These are phyloP conservation scores for Temnothorax longispinosus DNA, from an alignment of 1,140 invertebrate species.

Conservation along the genomic window DNA sequence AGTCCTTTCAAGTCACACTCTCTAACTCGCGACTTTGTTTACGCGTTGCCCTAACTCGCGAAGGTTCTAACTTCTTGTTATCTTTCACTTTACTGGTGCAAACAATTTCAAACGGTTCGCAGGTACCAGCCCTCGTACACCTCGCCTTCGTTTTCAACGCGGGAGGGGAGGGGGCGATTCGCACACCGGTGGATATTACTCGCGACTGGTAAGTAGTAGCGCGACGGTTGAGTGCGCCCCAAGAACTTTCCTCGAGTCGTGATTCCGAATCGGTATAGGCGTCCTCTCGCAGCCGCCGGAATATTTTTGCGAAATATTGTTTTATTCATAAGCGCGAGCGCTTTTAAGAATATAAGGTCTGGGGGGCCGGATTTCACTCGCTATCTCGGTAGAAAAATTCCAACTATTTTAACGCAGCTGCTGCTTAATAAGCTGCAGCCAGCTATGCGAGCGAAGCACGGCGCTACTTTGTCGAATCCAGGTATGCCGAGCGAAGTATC, in stretches of 20 bases:
- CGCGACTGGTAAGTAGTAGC: background rate
- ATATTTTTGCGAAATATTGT: conserved; percentile 53
- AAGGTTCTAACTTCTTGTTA: conserved; percentile 62
- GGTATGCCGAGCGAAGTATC: background rate
- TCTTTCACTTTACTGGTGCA: conserved; percentile 58
- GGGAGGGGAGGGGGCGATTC: background rate
- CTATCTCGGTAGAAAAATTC: conserved; percentile 53
- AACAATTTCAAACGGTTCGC: conserved; percentile 37
- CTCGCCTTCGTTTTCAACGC: conserved; percentile 20
- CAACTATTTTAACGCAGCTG: conserved; percentile 50
- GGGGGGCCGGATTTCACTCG: conserved; percentile 16
- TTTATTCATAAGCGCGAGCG: conserved; percentile 56
- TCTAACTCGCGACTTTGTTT: conserved; percentile 51
- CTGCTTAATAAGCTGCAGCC: conserved; percentile 52
- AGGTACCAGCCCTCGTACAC: too few species aligned
- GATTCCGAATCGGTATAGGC: conserved; percentile 44
- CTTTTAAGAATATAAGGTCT: conserved; percentile 46
- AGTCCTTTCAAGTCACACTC: conserved; percentile 43
- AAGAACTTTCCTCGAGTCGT: conserved; percentile 19
- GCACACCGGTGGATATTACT: background rate
- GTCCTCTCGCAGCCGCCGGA: background rate
- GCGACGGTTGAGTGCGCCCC: conserved; percentile 24
- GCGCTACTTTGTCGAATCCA: conserved; percentile 5
- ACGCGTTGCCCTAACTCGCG: conserved; percentile 30
- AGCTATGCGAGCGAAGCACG: background rate